These are phyloP conservation scores for Lontra canadensis DNA, from an alignment of 2,113 vertebrate species.

Conservation along the genomic window DNA sequence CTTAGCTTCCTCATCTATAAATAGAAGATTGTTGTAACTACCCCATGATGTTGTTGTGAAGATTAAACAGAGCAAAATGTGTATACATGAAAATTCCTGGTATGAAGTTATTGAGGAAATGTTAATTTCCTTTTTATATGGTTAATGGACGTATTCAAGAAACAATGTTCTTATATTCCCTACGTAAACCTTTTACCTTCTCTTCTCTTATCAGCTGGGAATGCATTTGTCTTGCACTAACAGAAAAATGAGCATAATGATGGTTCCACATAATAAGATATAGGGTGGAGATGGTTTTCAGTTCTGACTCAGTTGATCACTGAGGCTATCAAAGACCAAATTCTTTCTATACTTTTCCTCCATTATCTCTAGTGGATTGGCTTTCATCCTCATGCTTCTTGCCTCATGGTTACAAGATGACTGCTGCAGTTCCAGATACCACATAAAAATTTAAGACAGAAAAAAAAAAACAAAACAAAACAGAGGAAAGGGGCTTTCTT, in stretches of 20 bases:
- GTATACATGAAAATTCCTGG: background rate
- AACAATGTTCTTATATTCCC: background rate
- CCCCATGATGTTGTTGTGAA: background rate
- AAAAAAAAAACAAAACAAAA: background rate
- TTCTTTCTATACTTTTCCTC: background rate
- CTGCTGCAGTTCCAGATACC: background rate
- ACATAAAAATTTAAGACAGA: background rate
- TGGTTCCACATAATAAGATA: background rate
- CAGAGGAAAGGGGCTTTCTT: background rate
- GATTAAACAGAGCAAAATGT: background rate
- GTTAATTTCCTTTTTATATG: background rate
- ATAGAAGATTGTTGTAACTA: background rate
- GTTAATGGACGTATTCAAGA: background rate
- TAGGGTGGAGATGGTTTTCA: background rate
- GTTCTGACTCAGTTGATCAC: background rate
- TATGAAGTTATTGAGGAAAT: background rate
- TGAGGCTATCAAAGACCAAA: background rate
- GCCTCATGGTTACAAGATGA: background rate
- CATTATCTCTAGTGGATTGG: too few relatives aligned
- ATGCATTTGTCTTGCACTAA: constrained; percentile 7
- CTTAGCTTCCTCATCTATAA: background rate
- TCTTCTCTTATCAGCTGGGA: background rate
- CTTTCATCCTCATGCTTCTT: background rate
- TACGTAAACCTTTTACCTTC: background rate
- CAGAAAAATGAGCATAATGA: background rate